Evolutionary conservation across 2,797 vertebrate genomes (phyloP).

Genomic region (Tapirus indicus): DNA sequence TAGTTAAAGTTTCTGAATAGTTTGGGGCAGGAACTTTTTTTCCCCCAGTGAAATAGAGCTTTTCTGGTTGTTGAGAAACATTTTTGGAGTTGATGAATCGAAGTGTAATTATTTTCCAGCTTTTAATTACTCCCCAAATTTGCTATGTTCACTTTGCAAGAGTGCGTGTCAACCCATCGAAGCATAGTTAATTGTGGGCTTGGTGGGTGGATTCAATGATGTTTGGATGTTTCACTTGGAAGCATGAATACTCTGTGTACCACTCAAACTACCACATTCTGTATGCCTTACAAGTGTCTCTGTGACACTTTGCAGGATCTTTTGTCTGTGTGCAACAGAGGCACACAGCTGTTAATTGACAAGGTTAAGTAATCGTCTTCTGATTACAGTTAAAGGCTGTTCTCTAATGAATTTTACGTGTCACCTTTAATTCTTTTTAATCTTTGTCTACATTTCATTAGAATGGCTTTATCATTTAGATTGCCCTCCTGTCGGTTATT

Average conservation of each 20-base stretch:
- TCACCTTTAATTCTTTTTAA: constrained; percentile 89
- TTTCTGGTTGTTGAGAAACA: constrained; percentile 54
- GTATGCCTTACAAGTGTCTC: constrained; percentile 68
- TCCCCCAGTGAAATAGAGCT: not conserved
- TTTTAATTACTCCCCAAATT: constrained; percentile 72
- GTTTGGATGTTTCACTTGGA: constrained; percentile 56
- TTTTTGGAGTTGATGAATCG: constrained; percentile 67
- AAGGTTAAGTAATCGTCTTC: constrained; percentile 87
- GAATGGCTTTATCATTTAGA: constrained; percentile 84
- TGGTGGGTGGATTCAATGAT: constrained; percentile 43
- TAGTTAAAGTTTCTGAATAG: not conserved
- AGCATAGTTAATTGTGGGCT: constrained; percentile 59
- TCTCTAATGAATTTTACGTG: constrained; percentile 88
- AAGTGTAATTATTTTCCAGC: constrained; percentile 45
- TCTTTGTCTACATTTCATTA: constrained; percentile 89
- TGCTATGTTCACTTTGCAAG: constrained; percentile 40
- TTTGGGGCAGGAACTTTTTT: not conserved
- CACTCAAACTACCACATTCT: constrained; percentile 70
- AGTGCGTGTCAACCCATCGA: constrained; percentile 21
- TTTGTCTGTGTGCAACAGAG: constrained; percentile 79
- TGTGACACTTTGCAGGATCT: constrained; percentile 76
- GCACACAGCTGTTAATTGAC: constrained; percentile 86
- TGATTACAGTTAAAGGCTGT: constrained; percentile 88
- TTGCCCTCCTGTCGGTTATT: constrained; percentile 82
- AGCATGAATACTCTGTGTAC: constrained; percentile 36